Conservation (phyloP, 2,888 invertebrate species). For the Tipula unca region DNA sequence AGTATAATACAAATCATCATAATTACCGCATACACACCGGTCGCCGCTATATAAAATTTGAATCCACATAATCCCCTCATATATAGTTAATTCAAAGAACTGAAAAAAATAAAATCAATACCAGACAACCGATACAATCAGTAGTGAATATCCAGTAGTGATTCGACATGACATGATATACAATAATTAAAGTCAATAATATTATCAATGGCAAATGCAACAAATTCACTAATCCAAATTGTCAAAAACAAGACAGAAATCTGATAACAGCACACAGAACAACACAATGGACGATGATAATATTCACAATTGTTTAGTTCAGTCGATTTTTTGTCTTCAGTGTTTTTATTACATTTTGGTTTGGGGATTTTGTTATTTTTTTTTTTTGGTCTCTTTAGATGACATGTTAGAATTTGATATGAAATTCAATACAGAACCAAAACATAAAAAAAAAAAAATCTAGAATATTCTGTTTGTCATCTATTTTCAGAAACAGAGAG, state of each 20-base stretch:
- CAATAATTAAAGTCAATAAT: not conserved
- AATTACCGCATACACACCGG: too few relatives aligned
- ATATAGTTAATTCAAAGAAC: too few relatives aligned
- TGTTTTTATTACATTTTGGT: not conserved
- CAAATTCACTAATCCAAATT: conserved; percentile 1
- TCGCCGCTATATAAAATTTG: too few relatives aligned
- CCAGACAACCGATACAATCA: not conserved
- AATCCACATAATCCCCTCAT: too few relatives aligned
- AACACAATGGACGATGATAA: not conserved
- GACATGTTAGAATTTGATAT: conserved; percentile 8
- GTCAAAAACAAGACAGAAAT: not conserved
- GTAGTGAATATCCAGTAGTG: not conserved
- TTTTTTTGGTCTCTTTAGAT: not conserved
- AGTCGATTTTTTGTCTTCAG: not conserved
- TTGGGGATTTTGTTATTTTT: not conserved
- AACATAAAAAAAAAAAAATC: not conserved
- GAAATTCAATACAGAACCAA: not conserved
- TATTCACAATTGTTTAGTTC: conserved; percentile 14
- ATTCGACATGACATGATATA: not conserved
- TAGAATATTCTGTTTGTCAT: not conserved
- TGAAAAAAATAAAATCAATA: not conserved
- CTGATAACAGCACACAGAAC: not conserved
- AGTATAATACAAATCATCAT: too few relatives aligned
- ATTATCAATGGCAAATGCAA: not conserved
- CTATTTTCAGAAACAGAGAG: conserved; percentile 14